Percentiles rank a stretch among this genome's conserved stretches.
Evolutionary conservation across 2,797 vertebrate species (phyloP).

Genomic region (Sebastes steindachneri): DNA sequence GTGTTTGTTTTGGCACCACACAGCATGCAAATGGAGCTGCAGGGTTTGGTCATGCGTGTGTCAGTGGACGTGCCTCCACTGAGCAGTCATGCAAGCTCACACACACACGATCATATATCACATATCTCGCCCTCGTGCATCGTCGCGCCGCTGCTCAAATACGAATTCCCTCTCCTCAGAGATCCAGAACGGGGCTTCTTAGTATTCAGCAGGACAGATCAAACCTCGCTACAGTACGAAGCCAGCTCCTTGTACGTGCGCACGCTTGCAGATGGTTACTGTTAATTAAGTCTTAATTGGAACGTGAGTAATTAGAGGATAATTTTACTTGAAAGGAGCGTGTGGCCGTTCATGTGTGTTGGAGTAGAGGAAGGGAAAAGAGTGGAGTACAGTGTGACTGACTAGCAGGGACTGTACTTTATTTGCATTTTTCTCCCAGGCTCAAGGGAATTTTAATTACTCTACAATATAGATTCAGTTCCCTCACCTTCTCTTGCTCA

Average conservation of each 20-base stretch:
- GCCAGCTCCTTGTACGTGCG: conserved; percentile 24
- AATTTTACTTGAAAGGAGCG: conserved; percentile 76
- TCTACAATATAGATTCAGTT: conserved; percentile 58
- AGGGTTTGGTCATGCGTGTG: conserved; percentile 41
- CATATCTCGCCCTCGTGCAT: conserved; percentile 49
- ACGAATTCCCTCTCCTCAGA: conserved; percentile 36
- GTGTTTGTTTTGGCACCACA: conserved; percentile 41
- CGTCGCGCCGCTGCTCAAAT: conserved; percentile 25
- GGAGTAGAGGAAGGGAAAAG: conserved; percentile 14
- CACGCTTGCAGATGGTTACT: conserved; percentile 77
- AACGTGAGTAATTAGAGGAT: conserved; percentile 82
- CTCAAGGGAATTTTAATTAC: conserved; percentile 67
- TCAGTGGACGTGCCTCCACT: conserved; percentile 29
- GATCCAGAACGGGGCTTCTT: conserved; percentile 48
- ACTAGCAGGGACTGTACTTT: conserved; percentile 52
- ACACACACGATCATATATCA: conserved; percentile 43
- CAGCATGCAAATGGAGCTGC: conserved; percentile 60
- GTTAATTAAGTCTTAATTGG: conserved; percentile 82
- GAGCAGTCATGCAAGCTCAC: conserved; percentile 35
- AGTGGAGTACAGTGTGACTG: conserved; percentile 38
- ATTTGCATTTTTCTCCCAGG: conserved; percentile 66
- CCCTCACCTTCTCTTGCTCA: conserved; percentile 23
- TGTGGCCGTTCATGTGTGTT: conserved; percentile 57
- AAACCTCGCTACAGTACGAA: conserved; percentile 41
- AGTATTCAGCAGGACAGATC: conserved; percentile 52